Base-by-base conservation (phyloP, 2,797 vertebrate genomes). In the Tragopan temminckii region DNA sequence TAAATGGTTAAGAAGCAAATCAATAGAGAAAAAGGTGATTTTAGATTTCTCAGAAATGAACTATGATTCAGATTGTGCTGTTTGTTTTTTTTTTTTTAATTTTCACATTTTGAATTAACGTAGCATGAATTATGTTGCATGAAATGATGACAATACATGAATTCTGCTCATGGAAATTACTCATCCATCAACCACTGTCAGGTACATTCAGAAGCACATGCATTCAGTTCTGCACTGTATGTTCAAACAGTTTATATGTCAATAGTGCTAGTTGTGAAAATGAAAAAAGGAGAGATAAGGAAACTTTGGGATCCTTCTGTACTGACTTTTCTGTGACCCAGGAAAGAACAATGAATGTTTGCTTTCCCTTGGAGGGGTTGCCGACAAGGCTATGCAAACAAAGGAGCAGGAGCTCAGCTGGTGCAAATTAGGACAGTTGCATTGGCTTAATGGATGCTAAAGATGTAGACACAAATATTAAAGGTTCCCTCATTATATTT, bases 301-400 rank as follows among this genome's bases (percentile, higher is more conserved):
- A 88, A 89, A 89, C 63, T 87, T 91, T 64, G 64, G 25, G 82
- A 86, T 89, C 82, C 45, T 74, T 95, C 76, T 89, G 80, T 64
- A 57, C 25, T 95, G 93, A 95, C 96, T 97, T 96, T 93, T 89
- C 76, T 92, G 89, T 97, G 94, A 97, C 95, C 94, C 80, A 92
- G 64, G 67, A 80, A 94, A 93, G 95, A 93, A 93, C 90, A 91
- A 83, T 79, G 90, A 95, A 85, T 96, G 95, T 97, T 96, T 96
- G 94, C 90, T 96, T 97, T 97, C 92, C 52, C 79, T 97, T 89
- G 81, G 72, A 97, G 93, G 67, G 89, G 93, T 92, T 96, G 92
- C 94, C 43, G 67, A 84, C 83, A 94, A 94, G 95, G 95, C 94
- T 96, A 95, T 40, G 70, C 81, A 97, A 97, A 96, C 89, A 96